Conservation (phyloP, 2,113 vertebrate species). For the Perca flavescens region DNA sequence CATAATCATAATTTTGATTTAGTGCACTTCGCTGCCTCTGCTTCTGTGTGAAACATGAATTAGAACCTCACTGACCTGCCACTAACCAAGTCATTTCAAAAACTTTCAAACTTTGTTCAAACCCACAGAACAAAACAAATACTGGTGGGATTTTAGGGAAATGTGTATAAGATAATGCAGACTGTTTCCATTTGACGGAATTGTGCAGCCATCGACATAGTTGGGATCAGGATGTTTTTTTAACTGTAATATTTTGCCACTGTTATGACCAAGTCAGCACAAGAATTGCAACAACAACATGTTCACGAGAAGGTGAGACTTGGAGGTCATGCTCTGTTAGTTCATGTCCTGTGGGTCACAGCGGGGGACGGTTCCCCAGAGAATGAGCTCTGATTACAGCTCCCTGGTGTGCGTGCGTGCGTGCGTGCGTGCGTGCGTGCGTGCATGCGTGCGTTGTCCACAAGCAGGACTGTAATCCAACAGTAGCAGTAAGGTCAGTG, state of each 20-base stretch:
- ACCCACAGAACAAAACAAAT: slow-evolving; percentile 11
- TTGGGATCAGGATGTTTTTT: not conserved
- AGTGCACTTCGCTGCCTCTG: slow-evolving; percentile 28
- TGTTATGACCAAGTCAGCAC: not conserved
- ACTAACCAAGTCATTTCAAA: not conserved
- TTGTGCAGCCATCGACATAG: no score
- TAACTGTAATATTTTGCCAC: not conserved
- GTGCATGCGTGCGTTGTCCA: not conserved
- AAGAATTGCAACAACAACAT: slow-evolving; percentile 14
- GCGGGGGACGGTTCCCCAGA: slow-evolving; percentile 13
- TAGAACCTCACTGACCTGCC: slow-evolving; percentile 4
- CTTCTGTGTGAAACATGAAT: slow-evolving; percentile 28
- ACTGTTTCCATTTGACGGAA: not conserved
- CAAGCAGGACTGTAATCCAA: slow-evolving; percentile 25
- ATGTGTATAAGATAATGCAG: not conserved
- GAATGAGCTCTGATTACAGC: slow-evolving; percentile 19
- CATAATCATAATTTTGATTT: slow-evolving; percentile 22
- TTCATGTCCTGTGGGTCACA: slow-evolving; percentile 45
- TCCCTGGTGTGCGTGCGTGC: not conserved
- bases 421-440: not conserved
- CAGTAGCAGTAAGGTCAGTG: slow-evolving; percentile 44
- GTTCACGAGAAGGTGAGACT: not conserved
- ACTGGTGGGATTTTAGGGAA: not conserved
- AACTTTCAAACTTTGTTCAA: slow-evolving; percentile 5
- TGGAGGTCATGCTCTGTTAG: slow-evolving; percentile 38